A percentile compares a stretch with the other conserved stretches of the same genome.
Conservation (phyloP, 2,113 vertebrate species). For the Onychorhynchus coronatus region DNA sequence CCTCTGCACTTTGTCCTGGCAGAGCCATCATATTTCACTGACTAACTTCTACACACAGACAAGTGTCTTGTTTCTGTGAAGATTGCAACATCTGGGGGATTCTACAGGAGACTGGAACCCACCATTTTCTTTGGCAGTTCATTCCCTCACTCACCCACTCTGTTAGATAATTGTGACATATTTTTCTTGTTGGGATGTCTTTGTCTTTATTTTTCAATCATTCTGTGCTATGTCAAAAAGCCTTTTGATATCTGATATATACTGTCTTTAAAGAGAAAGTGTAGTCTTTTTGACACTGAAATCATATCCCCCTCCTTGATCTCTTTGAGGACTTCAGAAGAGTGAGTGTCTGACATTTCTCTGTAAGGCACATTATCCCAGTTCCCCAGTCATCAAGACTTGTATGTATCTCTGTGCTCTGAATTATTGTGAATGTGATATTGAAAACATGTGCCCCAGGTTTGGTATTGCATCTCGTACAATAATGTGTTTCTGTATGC, state of each 20-base stretch:
- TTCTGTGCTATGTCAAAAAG: not conserved
- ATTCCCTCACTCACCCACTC: not conserved
- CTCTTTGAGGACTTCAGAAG: not conserved
- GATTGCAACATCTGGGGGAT: not conserved
- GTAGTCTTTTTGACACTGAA: not conserved
- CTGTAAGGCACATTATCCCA: not conserved
- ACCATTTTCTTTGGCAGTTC: not conserved
- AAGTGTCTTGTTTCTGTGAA: not conserved
- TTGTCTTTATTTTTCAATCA: not conserved
- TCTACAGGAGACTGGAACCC: not conserved
- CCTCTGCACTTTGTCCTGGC: not conserved
- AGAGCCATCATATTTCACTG: not conserved
- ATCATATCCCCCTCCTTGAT: not conserved
- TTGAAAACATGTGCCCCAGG: not conserved
- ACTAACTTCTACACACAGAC: not conserved
- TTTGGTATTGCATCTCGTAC: not conserved
- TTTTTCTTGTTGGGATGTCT: not conserved
- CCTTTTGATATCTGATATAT: conserved; percentile 7
- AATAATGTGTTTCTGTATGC: not conserved
- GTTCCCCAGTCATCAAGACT: not conserved
- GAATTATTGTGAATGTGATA: not conserved
- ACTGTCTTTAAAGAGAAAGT: not conserved
- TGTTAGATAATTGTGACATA: not conserved
- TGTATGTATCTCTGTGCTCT: not conserved
- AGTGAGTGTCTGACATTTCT: not conserved